phyloP scores from a whole-genome alignment of 2,113 vertebrate species.

The Collichthys lucidus region DNA sequence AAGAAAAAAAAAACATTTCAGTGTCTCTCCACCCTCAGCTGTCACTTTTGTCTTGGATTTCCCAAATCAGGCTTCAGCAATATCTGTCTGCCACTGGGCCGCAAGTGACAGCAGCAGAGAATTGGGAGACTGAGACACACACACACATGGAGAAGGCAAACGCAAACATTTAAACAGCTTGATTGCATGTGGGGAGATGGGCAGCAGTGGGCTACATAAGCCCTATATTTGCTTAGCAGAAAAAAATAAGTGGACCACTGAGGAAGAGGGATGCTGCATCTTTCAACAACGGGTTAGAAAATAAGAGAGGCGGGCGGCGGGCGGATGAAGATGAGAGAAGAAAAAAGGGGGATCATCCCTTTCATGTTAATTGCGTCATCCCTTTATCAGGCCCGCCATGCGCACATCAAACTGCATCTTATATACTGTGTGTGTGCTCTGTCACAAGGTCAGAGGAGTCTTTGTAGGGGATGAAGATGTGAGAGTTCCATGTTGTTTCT shows the following conservation, averaged over 20 bases:
- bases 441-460: slow-evolving; percentile 60
- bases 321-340: slow-evolving; percentile 4
- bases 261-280: slow-evolving; percentile 48
- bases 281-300: slow-evolving; percentile 27
- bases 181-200: slow-evolving; percentile 61
- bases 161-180: slow-evolving; percentile 79
- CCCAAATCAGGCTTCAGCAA: slow-evolving; percentile 42
- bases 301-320: slow-evolving; percentile 21
- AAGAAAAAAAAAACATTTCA: neutral
- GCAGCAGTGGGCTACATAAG: slow-evolving; percentile 50
- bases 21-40: slow-evolving; percentile 27
- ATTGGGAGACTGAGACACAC: slow-evolving; percentile 31
- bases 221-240: slow-evolving; percentile 64
- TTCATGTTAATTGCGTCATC: slow-evolving; percentile 67
- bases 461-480: neutral
- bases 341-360: slow-evolving; percentile 35
- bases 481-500: neutral
- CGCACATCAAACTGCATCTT: slow-evolving; percentile 51
- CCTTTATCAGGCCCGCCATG: slow-evolving; percentile 54
- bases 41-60: slow-evolving; percentile 45
- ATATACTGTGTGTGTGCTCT: slow-evolving; percentile 23
- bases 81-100: slow-evolving; percentile 42
- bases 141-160: slow-evolving; percentile 36
- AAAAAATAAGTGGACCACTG: slow-evolving; percentile 62
- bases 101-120: slow-evolving; percentile 35